Percentiles rank a stretch among this genome's conserved stretches.
phyloP scores from a whole-genome alignment of 1,140 invertebrate species.

The Drosophila kohkoa region DNA sequence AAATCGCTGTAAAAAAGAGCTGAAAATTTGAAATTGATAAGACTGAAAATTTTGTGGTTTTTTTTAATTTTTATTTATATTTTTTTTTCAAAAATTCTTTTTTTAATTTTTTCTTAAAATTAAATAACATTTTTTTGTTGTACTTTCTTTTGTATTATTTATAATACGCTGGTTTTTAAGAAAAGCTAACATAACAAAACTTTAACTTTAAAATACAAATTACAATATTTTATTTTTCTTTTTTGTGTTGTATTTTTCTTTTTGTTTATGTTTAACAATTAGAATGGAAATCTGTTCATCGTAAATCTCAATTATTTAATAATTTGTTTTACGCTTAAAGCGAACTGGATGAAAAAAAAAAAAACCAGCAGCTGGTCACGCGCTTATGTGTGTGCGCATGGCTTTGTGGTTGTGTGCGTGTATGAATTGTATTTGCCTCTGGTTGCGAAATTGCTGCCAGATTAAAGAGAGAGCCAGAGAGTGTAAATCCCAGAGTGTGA shows the following conservation, averaged over 20 bases:
- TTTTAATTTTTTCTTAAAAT: conserved; percentile 71
- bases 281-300: conserved; percentile 55
- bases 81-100: conserved; percentile 60
- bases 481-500: not conserved
- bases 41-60: conserved; percentile 37
- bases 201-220: conserved; percentile 71
- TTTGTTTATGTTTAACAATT: conserved; percentile 50
- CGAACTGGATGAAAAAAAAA: conserved; percentile 50
- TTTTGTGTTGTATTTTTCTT: conserved; percentile 18
- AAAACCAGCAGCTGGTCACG: conserved; percentile 69
- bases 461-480: conserved; percentile 43
- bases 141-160: conserved; percentile 9
- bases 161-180: conserved; percentile 21
- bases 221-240: conserved; percentile 9
- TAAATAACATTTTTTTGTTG: conserved; percentile 73
- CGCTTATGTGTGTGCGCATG: conserved; percentile 42
- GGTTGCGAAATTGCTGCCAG: conserved; percentile 34
- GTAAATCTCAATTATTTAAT: conserved; percentile 63
- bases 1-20: conserved; percentile 33
- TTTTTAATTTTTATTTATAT: conserved; percentile 30
- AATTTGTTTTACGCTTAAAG: conserved; percentile 55
- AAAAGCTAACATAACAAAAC: conserved; percentile 83
- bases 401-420: conserved; percentile 20
- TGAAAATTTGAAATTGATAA: conserved; percentile 44
- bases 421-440: conserved; percentile 20